Conservation (phyloP, 1,140 invertebrate genomes). For the Andrena cerasifolii region DNA sequence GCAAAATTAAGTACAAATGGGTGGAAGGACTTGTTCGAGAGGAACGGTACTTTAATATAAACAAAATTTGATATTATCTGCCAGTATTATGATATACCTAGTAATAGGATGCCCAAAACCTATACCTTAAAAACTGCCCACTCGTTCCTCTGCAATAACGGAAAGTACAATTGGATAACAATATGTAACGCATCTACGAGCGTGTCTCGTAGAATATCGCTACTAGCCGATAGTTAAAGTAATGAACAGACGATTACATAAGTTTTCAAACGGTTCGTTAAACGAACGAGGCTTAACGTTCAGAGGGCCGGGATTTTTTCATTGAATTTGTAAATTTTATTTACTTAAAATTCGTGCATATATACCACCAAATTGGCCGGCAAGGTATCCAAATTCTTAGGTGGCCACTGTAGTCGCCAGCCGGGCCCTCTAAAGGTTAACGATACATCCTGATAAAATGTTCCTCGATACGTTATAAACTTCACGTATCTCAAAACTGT, state of each 20-base stretch:
- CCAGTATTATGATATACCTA: conserved; percentile 31
- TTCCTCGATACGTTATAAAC: background rate
- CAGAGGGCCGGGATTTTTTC: no score
- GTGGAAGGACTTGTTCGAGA: conserved; percentile 20
- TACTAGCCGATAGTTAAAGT: background rate
- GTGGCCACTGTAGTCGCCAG: no score
- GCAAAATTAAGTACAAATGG: conserved; percentile 17
- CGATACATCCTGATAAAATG: conserved; percentile 1
- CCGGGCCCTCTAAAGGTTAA: no score
- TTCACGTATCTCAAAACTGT: background rate
- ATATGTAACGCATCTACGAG: conserved; percentile 13
- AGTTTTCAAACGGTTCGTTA: background rate
- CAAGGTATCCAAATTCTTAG: no score
- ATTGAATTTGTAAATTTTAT: no score
- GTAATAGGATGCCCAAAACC: conserved; percentile 27
- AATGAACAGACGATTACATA: conserved; percentile 9
- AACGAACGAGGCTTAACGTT: no score
- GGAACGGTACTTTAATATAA: conserved; percentile 44
- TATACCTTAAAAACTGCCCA: conserved; percentile 36
- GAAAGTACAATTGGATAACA: conserved; percentile 24
- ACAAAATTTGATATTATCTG: conserved; percentile 43
- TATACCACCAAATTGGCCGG: no score
- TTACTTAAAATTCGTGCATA: no score
- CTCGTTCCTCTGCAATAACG: conserved; percentile 25
- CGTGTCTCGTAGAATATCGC: conserved; percentile 10